Base-by-base conservation (phyloP, 2,797 vertebrate genomes). In the Sebastes umbrosus region DNA sequence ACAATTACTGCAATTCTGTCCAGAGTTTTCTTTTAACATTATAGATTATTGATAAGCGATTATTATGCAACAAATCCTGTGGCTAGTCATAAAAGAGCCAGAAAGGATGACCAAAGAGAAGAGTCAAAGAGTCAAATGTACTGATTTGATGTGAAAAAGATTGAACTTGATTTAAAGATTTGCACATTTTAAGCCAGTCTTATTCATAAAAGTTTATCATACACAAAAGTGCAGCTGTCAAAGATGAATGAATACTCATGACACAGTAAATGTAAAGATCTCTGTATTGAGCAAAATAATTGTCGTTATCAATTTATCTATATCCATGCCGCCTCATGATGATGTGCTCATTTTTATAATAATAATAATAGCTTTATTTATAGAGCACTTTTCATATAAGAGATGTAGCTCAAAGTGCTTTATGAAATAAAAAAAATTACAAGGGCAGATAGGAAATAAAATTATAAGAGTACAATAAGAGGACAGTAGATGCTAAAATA, bases 391-490 rank as follows among this genome's bases (percentile, higher is more conserved):
- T 46, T 46, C 14, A 46, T 18, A 46, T 46, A 46, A 6, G 43
- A 46, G 13, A 16, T 46, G 6, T 46, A 46, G 14, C 43, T 46
- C 14, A 46, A 46, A 46, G 43, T 46, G 14, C 43, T 46, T 46
- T 3, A 7, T 18, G 14, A 46, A 46, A 16, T 3, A 43, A 43
- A 0, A 43, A 1, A 0, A 43, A 43, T 16, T 16, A 0, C 43
- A 46, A 46, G 14, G 43, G 14, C 43, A 46, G 0, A 46, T 7
- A 18, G 43, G 43, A 3, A 46, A 16, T 46, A 46, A 0, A 2
- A 0, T 46, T 46, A 8, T 46, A 46, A 39, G 13, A 39, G 39
- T 16, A 6, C 39, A 43, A 43, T 43, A 16, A 46, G 7, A 50
- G 16, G 43, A 50, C 43, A 50, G 43, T 20, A 50, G 43, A 50